Evolutionary conservation across 1,140 invertebrate genomes (phyloP).

Genomic region (Gryon sp.): DNA sequence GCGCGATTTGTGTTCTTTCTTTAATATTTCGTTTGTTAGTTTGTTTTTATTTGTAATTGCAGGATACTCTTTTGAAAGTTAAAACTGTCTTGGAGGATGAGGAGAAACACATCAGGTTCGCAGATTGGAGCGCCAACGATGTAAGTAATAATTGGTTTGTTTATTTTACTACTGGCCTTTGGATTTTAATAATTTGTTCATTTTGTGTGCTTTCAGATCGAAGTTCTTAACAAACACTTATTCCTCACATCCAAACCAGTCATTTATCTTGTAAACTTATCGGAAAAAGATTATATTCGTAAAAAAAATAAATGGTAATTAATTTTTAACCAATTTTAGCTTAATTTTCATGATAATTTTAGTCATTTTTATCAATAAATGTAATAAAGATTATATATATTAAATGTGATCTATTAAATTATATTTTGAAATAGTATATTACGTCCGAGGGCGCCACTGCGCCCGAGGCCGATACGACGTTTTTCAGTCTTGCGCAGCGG

Average conservation of each 20-base stretch:
- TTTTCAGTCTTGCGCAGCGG: no score
- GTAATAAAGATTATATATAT: no score
- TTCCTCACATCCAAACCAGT: conserved; percentile 99
- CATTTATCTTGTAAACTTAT: conserved; percentile 98
- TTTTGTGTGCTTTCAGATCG: conserved; percentile 85
- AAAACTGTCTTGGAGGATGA: conserved; percentile 92
- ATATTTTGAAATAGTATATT: no score
- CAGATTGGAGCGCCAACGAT: conserved; percentile 95
- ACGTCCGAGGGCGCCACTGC: no score
- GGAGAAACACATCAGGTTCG: conserved; percentile 95
- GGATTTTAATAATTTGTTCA: conserved; percentile 4
- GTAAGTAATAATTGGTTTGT: conserved; percentile 81
- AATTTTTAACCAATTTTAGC: conserved; percentile 20
- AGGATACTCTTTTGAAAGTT: conserved; percentile 93
- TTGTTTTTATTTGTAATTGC: conserved; percentile 11
- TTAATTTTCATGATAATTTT: no score
- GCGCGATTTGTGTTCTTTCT: no score
- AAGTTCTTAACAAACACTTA: conserved; percentile 96
- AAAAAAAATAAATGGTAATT: conserved; percentile 98
- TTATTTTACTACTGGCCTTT: neutral
- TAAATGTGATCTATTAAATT: no score
- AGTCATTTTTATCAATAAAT: no score
- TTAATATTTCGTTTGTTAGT: no score
- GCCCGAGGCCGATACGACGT: no score
- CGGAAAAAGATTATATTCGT: conserved; percentile 98